A percentile compares a stretch with the other conserved stretches of the same genome.
phyloP scores from a whole-genome alignment of 2,797 vertebrate genomes.

The Clarias fuscus region DNA sequence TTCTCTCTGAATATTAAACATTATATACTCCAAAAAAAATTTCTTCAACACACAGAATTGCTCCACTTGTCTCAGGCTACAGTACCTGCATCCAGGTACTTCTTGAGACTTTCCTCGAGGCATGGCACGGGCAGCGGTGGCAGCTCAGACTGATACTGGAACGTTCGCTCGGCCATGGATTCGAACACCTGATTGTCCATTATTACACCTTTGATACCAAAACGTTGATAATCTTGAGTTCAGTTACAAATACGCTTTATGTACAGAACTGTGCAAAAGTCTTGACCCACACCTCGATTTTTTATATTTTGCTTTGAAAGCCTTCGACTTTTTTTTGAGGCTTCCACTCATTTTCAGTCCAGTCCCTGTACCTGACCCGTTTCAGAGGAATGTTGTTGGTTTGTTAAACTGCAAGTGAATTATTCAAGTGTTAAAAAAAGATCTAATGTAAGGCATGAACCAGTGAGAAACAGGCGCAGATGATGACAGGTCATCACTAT shows the following conservation, averaged over 20 bases:
- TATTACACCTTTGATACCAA: conserved; percentile 10
- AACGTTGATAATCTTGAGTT: neutral
- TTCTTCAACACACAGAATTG: neutral
- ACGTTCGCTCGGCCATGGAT: conserved; percentile 81
- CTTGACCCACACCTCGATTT: too few relatives aligned
- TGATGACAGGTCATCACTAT: too few relatives aligned
- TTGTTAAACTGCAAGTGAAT: too few relatives aligned
- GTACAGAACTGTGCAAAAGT: too few relatives aligned
- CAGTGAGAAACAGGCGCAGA: too few relatives aligned
- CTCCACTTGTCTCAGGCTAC: conserved; percentile 25
- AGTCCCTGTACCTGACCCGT: too few relatives aligned
- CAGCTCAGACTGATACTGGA: conserved; percentile 87
- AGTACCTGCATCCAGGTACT: conserved; percentile 91
- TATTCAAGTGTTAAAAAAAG: too few relatives aligned
- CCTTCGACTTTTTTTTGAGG: too few relatives aligned
- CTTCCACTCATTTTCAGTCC: too few relatives aligned
- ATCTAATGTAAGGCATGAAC: too few relatives aligned
- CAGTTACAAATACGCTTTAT: neutral
- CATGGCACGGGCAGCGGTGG: conserved; percentile 87
- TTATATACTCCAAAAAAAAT: neutral
- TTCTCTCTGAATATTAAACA: neutral
- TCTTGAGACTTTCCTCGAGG: conserved; percentile 83
- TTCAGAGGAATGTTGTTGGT: too few relatives aligned
- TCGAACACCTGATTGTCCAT: conserved; percentile 85
- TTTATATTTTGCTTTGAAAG: too few relatives aligned